phyloP scores from a whole-genome alignment of 2,888 invertebrate species.

The Philereme vetulata region DNA sequence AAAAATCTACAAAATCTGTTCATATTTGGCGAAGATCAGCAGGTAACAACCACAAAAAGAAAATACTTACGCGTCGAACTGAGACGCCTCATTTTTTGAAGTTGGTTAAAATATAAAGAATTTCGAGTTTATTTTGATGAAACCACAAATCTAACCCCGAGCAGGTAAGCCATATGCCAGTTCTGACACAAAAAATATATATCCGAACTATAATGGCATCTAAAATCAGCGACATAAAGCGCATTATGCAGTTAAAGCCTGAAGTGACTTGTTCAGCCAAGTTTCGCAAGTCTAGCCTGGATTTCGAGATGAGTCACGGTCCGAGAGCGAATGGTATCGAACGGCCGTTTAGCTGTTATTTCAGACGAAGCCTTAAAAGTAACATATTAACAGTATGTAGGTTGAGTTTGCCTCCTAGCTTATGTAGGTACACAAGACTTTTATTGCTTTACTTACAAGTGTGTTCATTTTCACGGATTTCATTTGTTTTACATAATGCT shows the following conservation, averaged over 20 bases:
- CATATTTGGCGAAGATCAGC: no score
- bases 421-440: conserved; percentile 4
- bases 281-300: conserved; percentile 50
- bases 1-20: no score
- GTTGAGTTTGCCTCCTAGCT: conserved; percentile 34
- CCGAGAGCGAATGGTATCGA: conserved; percentile 58
- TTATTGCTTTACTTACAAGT: conserved; percentile 6
- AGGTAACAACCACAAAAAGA: no score
- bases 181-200: no score
- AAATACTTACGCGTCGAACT: no score
- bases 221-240: neutral
- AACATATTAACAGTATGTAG: conserved; percentile 48
- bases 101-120: no score
- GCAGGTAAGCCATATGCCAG: no score
- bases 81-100: no score
- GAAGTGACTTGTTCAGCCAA: neutral
- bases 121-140: no score
- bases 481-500: no score
- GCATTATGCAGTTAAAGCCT: neutral
- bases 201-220: neutral
- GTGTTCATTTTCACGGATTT: no score
- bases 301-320: conserved; percentile 54
- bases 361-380: conserved; percentile 60
- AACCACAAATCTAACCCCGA: no score
- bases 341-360: conserved; percentile 56